Percentiles rank a stretch among this genome's conserved stretches.
Evolutionary conservation across 1,140 invertebrate genomes (phyloP).

Genomic region (Megalopta genalis): DNA sequence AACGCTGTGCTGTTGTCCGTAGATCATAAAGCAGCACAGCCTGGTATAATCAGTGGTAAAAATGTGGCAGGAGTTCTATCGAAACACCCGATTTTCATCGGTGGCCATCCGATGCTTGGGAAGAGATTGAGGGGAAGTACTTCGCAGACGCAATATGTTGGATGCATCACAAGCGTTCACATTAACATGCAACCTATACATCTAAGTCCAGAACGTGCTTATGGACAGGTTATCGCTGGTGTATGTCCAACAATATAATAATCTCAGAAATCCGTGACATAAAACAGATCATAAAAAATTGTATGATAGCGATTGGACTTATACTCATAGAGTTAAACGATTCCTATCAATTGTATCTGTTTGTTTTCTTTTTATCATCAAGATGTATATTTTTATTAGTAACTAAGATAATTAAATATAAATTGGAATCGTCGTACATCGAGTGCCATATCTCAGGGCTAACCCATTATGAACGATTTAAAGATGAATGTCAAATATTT

Average conservation of each 20-base stretch:
- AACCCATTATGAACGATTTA: conserved; percentile 1
- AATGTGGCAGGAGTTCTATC: conserved; percentile 87
- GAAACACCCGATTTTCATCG: conserved; percentile 92
- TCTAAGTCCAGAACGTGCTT: conserved; percentile 83
- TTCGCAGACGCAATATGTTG: conserved; percentile 87
- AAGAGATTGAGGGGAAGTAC: conserved; percentile 81
- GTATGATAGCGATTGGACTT: neutral
- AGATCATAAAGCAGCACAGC: conserved; percentile 85
- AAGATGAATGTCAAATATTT: neutral
- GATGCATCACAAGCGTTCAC: conserved; percentile 89
- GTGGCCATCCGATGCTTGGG: conserved; percentile 87
- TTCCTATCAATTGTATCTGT: conserved; percentile 6
- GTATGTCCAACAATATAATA: conserved; percentile 87
- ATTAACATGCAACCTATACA: conserved; percentile 83
- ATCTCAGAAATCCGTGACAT: neutral
- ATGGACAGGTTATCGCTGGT: conserved; percentile 85
- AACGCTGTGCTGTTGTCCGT: conserved; percentile 91
- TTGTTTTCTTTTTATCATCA: neutral
- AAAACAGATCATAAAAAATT: neutral
- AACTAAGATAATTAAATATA: conserved; percentile 1
- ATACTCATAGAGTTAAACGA: neutral
- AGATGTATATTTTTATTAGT: conserved; percentile 20
- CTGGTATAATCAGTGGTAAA: conserved; percentile 83
- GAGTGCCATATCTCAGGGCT: conserved; percentile 21
- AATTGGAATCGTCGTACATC: conserved; percentile 6